Base-by-base conservation (phyloP, 2,888 invertebrate species). In the Caenorhabditis virilis region DNA sequence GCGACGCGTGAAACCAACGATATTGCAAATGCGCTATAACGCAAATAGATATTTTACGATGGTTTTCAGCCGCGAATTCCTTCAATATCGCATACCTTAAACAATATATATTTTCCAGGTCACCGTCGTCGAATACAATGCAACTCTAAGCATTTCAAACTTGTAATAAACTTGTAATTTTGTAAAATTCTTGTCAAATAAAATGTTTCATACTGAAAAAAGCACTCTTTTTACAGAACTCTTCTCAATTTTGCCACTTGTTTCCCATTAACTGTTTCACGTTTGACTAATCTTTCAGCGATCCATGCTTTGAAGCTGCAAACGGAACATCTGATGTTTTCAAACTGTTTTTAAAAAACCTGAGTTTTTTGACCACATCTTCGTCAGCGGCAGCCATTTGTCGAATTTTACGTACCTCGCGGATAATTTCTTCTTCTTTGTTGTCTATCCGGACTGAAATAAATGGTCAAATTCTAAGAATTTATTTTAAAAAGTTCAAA, bases 291-390 rank as follows among this genome's bases (percentile, higher is more conserved):
- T n/a, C 62, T 38, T 18, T 63, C 57, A 25, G 43, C 38, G 18
- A 48, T 23, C 23, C 56, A 53, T 9, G 51, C 56, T 18, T 45
- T 48, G 56, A 52, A 62, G 22, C 62, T 62, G 56, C 42, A 62
- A 49, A 16, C n/a, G 22, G 30, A 35, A 36, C 35, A 13, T 20
- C 23, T 23, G 20, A 39, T 22, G n/a, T 18, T 18, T 36, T 13
- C 6, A 22, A 18, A 45, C 1, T 23, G 13, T 54, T 52, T 26
- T n/a, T n/a, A n/a, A n/a, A n/a, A n/a, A n/a, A 63, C 62, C 57
- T 63, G 30, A 57, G 62, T 27, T 48, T 48, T n/a, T 25, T 26
- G 5, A 63, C 46, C 3, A 57, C 22, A 23, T 45, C 5, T 11
- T 25, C 52, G 30, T 53, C 53, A 20, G 47, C 52, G 7, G 26